Evolutionary conservation across 2,797 vertebrate species (phyloP).

Genomic region (Ctenosaura bakeri): DNA sequence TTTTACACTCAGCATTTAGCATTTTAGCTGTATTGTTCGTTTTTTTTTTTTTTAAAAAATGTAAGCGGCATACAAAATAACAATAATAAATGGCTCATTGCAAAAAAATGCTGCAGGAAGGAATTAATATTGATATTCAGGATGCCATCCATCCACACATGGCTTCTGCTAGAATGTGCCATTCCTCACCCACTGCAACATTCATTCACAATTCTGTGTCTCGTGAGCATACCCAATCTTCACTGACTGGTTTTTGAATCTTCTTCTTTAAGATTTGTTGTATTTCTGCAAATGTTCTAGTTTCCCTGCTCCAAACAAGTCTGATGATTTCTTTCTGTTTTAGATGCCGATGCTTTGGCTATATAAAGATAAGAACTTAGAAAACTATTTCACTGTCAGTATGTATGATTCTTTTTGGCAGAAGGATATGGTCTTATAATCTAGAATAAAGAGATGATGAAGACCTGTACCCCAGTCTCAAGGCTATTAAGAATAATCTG

Average conservation of each 20-base stretch:
- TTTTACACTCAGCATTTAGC: background rate
- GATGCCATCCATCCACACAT: background rate
- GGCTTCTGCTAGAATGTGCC: background rate
- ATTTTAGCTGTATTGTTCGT: background rate
- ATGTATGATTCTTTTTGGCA: background rate
- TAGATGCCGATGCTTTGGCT: background rate
- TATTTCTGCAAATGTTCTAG: background rate
- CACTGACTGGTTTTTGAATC: background rate
- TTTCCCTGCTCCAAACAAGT: background rate
- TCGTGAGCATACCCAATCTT: background rate
- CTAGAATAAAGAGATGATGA: background rate
- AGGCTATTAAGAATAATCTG: background rate
- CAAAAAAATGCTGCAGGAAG: no score
- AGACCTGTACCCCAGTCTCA: background rate
- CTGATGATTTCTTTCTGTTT: background rate
- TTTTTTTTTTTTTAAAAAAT: no score
- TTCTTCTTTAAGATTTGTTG: no score
- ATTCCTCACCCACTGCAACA: background rate
- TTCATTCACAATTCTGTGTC: background rate
- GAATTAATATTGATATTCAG: background rate
- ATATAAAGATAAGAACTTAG: no score
- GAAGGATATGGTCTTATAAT: background rate
- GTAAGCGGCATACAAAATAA: no score
- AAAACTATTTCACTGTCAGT: background rate
- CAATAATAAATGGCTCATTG: no score